These are phyloP conservation scores for Varanus salvator DNA, from an alignment of 2,113 vertebrate species.

Conservation along the genomic window DNA sequence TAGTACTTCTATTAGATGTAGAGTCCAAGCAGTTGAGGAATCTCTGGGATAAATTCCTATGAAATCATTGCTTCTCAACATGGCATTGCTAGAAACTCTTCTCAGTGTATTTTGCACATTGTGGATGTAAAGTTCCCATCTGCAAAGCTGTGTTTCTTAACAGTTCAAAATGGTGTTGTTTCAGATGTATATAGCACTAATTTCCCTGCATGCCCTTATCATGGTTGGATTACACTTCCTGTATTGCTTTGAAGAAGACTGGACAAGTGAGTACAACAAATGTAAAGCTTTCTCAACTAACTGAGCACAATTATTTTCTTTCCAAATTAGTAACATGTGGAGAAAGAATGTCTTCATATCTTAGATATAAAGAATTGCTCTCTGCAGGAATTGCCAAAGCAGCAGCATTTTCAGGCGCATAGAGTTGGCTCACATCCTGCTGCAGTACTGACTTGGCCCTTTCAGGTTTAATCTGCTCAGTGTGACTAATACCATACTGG, in stretches of 20 bases:
- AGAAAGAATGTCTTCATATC: neutral
- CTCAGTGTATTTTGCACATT: neutral
- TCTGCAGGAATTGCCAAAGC: neutral
- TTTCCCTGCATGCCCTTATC: constrained; percentile 92
- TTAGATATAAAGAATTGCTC: neutral
- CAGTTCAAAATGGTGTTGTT: constrained; percentile 59
- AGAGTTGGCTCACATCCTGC: neutral
- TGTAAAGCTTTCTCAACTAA: neutral
- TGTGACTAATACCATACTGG: neutral
- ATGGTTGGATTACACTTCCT: constrained; percentile 97
- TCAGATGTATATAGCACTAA: constrained; percentile 99
- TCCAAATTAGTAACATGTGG: neutral
- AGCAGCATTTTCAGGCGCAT: neutral
- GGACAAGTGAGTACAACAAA: constrained; percentile 88
- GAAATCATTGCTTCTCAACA: too few species aligned
- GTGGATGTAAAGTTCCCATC: neutral
- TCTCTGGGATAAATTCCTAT: neutral
- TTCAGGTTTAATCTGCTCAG: neutral
- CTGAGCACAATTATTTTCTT: neutral
- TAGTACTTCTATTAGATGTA: neutral
- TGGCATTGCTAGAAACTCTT: neutral
- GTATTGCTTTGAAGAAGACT: constrained; percentile 96
- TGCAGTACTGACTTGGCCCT: neutral
- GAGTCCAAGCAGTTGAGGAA: neutral
- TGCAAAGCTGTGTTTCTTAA: constrained; percentile 25